Conservation (phyloP, 1,140 invertebrate genomes). For the Meloidogyne chitwoodi region DNA sequence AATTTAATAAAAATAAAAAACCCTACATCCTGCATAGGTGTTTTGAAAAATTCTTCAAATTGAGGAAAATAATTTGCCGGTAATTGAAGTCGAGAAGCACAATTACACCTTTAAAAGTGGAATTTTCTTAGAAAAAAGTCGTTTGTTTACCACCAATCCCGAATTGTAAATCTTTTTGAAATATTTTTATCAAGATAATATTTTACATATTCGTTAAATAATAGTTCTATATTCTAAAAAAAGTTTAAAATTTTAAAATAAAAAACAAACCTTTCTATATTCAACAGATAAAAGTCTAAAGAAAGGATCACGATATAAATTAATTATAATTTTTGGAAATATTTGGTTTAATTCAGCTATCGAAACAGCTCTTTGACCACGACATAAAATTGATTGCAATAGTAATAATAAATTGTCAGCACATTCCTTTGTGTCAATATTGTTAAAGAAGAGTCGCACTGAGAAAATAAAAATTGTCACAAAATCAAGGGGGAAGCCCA, state of each 20-base stretch:
- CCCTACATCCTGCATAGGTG: neutral
- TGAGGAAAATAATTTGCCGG: neutral
- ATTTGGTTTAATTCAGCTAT: neutral
- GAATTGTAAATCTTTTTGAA: conserved; percentile 11
- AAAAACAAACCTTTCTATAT: conserved; percentile 1
- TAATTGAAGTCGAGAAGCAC: neutral
- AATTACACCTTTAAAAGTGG: neutral
- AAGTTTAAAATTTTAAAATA: conserved; percentile 7
- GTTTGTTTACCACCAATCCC: conserved; percentile 22
- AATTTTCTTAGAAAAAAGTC: neutral
- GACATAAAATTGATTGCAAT: conserved; percentile 6
- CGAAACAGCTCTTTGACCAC: conserved; percentile 16
- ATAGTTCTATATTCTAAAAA: conserved; percentile 10
- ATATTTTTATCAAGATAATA: conserved; percentile 20
- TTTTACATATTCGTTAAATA: conserved; percentile 18
- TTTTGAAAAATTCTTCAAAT: conserved; percentile 5
- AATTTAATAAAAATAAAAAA: neutral
- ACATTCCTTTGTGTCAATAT: conserved; percentile 10
- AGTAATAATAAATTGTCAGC: neutral
- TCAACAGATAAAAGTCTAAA: neutral
- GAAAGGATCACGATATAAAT: neutral
- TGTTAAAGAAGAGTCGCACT: conserved; percentile 13
- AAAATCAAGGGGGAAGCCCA: too few relatives aligned
- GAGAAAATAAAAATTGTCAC: too few relatives aligned
- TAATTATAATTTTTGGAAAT: conserved; percentile 3